Base-by-base conservation (phyloP, 2,113 vertebrate genomes). In the Lampris incognitus region DNA sequence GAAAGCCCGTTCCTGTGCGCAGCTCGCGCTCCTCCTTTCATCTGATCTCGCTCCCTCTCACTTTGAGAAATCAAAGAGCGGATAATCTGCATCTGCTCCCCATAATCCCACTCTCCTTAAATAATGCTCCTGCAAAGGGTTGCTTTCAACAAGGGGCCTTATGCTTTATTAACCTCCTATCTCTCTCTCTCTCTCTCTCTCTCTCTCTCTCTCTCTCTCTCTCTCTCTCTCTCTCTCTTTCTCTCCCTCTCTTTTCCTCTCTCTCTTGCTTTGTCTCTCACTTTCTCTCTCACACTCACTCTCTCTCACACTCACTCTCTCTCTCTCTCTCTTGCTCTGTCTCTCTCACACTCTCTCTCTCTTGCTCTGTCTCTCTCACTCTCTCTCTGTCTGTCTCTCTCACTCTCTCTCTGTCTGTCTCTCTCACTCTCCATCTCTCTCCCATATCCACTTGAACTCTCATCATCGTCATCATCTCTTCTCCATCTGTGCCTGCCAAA, bases 391-490 rank as follows among this genome's bases (percentile, higher is more conserved):
- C 72, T 79, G 56, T 84, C 80, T 76, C 75, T 2, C 10, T 66
- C 55, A 66, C 10, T 37, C 54, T 42, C 3, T 9, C 69, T 71
- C 85, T 62, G 41, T 73, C 71, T 52, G 36, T 63, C 72, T 73
- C 74, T 82, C 41, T 69, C 49, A 38, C 37, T 39, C 59, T n/a
- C 59, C 50, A 51, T 50, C 40, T 6, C 46, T 5, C 38, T 51
- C 41, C 51, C 63, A 49, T 39, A 9, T 80, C 71, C 81, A 74
- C 48, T 82, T 78, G 82, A 82, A 88, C 74, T 85, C 84, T 77
- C 89, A 82, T 87, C 90, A 82, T 79, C 81, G 38, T 9, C 69
- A 87, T 89, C 93, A 92, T 93, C 92, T 24, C 24, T 24, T 24
- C 24, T 24, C 24, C 24, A 24, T 24, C 24, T 24, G 24, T 93